These are phyloP conservation scores for Sebastes nivosus DNA, from an alignment of 2,797 vertebrate species.

Conservation along the genomic window DNA sequence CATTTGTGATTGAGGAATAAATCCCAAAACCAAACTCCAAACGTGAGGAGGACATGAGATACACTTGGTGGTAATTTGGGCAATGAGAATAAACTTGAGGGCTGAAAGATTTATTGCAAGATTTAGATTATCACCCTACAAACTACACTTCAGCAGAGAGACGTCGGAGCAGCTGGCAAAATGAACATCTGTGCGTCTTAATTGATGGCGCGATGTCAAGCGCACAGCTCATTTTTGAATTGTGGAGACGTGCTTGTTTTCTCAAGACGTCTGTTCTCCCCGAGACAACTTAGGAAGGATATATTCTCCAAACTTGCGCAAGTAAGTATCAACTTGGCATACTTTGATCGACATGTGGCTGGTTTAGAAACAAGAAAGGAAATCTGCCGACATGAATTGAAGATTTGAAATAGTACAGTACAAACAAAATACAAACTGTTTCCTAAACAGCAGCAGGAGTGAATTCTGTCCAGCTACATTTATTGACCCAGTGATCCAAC, in stretches of 20 bases:
- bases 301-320: not conserved
- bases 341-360: not conserved
- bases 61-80: not conserved
- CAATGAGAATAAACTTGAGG: not conserved
- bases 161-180: constrained; percentile 6
- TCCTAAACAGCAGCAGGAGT: not conserved
- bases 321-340: not conserved
- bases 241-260: constrained; percentile 18
- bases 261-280: constrained; percentile 7
- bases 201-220: constrained; percentile 44
- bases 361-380: not conserved
- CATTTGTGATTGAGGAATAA: not conserved
- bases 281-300: not conserved
- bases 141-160: not conserved
- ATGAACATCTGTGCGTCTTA: constrained; percentile 47
- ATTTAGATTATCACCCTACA: not conserved
- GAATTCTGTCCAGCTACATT: not conserved
- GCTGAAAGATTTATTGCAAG: constrained; percentile 1
- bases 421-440: not conserved
- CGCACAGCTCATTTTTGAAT: constrained; percentile 6
- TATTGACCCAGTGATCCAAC: not conserved
- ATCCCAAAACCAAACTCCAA: not conserved
- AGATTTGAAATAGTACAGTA: not conserved
- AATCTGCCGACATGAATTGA: not conserved
- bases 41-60: not conserved